Evolutionary conservation across 1,140 invertebrate species (phyloP).

Genomic region (Riptortus pedestris): DNA sequence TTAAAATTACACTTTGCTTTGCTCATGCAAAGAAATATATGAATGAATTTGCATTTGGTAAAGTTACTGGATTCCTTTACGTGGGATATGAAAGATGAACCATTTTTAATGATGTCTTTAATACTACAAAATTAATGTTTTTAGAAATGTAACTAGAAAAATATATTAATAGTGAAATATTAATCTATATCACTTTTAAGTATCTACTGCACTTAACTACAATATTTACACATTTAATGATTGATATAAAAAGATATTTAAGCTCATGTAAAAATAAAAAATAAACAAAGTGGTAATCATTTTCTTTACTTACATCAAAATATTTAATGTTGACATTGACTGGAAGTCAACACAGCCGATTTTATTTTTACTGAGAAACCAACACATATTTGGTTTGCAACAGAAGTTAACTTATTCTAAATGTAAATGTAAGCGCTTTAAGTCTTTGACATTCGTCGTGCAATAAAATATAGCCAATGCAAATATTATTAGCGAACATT

Average conservation of each 20-base stretch:
- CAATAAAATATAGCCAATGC: too few species aligned
- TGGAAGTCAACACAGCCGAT: neutral
- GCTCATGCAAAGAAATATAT: too few species aligned
- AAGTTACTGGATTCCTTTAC: too few species aligned
- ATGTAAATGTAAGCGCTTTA: neutral
- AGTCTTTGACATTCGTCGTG: too few species aligned
- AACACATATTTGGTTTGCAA: neutral
- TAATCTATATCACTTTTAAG: neutral
- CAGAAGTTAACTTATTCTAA: neutral
- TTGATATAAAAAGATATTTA: neutral
- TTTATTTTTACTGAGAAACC: neutral
- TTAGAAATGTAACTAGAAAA: too few species aligned
- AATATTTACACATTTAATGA: neutral
- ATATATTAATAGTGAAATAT: neutral
- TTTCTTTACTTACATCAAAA: neutral
- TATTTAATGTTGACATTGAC: neutral
- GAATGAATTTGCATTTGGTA: too few species aligned
- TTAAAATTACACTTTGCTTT: too few species aligned
- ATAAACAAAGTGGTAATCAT: neutral
- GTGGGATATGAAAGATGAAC: too few species aligned
- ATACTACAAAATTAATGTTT: too few species aligned
- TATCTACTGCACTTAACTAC: neutral
- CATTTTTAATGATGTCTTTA: too few species aligned
- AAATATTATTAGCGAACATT: too few species aligned
- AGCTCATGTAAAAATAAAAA: neutral